A percentile compares a stretch with the other conserved stretches of the same genome.
phyloP scores from a whole-genome alignment of 2,797 vertebrate genomes.

The Euthynnus affinis region DNA sequence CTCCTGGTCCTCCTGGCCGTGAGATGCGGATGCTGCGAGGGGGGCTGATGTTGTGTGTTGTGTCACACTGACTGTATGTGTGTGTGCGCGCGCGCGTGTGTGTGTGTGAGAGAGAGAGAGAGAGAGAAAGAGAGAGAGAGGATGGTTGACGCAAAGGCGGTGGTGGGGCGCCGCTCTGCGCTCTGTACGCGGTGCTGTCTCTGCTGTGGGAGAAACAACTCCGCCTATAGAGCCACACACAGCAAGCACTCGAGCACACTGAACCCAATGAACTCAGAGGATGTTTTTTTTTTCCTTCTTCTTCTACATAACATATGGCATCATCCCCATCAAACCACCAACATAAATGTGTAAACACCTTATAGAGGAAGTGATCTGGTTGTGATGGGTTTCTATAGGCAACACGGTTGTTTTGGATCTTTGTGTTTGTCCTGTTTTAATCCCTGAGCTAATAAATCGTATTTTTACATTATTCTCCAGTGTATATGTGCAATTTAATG shows the following conservation, averaged over 20 bases:
- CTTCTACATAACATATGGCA: not conserved
- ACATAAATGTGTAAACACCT: not conserved
- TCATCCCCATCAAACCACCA: not conserved
- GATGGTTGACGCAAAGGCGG: conserved; percentile 73
- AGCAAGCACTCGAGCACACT: conserved; percentile 5
- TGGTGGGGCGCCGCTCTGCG: conserved; percentile 84
- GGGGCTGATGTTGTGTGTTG: conserved; percentile 73
- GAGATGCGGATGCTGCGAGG: conserved; percentile 81
- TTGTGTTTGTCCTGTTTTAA: not conserved
- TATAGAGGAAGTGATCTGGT: not conserved
- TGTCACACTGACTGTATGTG: conserved; percentile 54
- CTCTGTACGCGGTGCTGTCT: conserved; percentile 69
- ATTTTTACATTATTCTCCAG: no score
- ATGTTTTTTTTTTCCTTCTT: no score
- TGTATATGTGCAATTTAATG: no score
- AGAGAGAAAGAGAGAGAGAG: no score
- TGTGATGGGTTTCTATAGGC: not conserved
- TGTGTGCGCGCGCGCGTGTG: no score
- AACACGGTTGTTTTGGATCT: not conserved
- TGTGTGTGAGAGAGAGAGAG: no score
- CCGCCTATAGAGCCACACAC: conserved; percentile 58
- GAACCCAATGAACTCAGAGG: conserved; percentile 50
- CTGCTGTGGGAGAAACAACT: conserved; percentile 57
- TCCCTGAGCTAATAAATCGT: no score
- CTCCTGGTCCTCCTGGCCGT: conserved; percentile 80